Percentiles rank a stretch among this genome's conserved stretches.
These are phyloP conservation scores for Tortrix viridana DNA, from an alignment of 2,888 invertebrate species.

Conservation along the genomic window DNA sequence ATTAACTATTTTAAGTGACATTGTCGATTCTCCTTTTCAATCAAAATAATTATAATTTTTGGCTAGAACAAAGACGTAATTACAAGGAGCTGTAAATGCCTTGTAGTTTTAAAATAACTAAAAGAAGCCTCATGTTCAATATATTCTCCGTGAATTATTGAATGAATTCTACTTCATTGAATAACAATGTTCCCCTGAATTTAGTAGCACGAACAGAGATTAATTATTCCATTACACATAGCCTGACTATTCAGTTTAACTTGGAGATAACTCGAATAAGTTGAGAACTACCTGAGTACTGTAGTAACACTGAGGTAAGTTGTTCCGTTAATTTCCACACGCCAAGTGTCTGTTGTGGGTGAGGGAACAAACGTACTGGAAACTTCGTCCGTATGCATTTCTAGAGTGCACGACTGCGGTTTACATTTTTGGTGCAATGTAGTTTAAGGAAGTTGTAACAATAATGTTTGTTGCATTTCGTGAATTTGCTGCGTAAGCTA, in stretches of 20 bases:
- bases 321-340: constrained; percentile 32
- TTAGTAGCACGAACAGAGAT: constrained; percentile 25
- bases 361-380: constrained; percentile 17
- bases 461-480: too few relatives aligned
- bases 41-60: too few relatives aligned
- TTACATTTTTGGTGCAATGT: constrained; percentile 10
- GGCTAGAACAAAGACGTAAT: too few relatives aligned
- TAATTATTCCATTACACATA: constrained; percentile 33
- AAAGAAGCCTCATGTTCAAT: too few relatives aligned
- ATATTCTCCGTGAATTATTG: constrained; percentile 5
- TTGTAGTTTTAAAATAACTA: too few relatives aligned
- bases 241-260: constrained; percentile 30
- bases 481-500: too few relatives aligned
- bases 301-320: constrained; percentile 26
- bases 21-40: too few relatives aligned
- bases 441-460: too few relatives aligned
- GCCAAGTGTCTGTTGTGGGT: constrained; percentile 24
- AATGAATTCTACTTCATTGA: constrained; percentile 5
- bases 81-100: too few relatives aligned
- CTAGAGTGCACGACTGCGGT: constrained; percentile 3
- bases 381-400: constrained; percentile 27
- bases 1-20: too few relatives aligned
- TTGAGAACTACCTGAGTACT: constrained; percentile 25
- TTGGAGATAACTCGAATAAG: constrained; percentile 28
- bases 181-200: constrained; percentile 13